A percentile compares a stretch with the other conserved stretches of the same genome.
Evolutionary conservation across 2,797 vertebrate species (phyloP).

Genomic region (Brotula barbata): DNA sequence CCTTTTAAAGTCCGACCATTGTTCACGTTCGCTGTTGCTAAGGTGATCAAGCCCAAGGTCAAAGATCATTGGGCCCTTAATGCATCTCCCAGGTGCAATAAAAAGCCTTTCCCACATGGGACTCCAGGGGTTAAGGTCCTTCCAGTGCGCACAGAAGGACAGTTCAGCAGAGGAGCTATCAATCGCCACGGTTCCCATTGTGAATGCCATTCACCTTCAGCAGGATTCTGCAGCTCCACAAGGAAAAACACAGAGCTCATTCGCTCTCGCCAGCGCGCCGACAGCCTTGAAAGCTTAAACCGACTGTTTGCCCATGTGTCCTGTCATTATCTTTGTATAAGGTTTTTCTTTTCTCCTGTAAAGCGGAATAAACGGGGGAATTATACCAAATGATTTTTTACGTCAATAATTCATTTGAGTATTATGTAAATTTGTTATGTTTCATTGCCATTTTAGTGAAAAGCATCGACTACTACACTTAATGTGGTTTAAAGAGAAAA

Average conservation of each 20-base stretch:
- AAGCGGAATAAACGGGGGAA: too few species aligned
- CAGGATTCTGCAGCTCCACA: constrained; percentile 26
- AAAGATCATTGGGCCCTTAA: constrained; percentile 72
- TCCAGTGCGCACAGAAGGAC: constrained; percentile 32
- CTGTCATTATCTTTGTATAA: constrained; percentile 9
- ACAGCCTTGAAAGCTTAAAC: constrained; percentile 13
- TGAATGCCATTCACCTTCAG: constrained; percentile 68
- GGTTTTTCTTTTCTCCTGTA: constrained; percentile 2
- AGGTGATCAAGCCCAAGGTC: constrained; percentile 74
- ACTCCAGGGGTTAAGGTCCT: constrained; percentile 51
- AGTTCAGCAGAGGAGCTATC: constrained; percentile 42
- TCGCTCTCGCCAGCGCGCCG: not conserved
- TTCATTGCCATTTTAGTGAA: constrained; percentile 7
- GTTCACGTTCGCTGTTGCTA: constrained; percentile 58
- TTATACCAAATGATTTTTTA: not conserved
- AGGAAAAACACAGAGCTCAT: constrained; percentile 1
- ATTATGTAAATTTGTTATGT: not conserved
- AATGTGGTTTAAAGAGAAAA: constrained; percentile 1
- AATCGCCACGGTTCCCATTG: constrained; percentile 53
- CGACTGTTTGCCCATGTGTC: constrained; percentile 5
- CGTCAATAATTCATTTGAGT: not conserved
- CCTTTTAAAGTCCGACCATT: constrained; percentile 45
- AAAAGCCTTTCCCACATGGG: constrained; percentile 60
- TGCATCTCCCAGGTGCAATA: constrained; percentile 71
- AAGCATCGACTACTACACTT: constrained; percentile 19